Evolutionary conservation across 2,113 vertebrate species (phyloP), one percentile per base, ranked within the genome.

Genomic region (Indri indri): DNA sequence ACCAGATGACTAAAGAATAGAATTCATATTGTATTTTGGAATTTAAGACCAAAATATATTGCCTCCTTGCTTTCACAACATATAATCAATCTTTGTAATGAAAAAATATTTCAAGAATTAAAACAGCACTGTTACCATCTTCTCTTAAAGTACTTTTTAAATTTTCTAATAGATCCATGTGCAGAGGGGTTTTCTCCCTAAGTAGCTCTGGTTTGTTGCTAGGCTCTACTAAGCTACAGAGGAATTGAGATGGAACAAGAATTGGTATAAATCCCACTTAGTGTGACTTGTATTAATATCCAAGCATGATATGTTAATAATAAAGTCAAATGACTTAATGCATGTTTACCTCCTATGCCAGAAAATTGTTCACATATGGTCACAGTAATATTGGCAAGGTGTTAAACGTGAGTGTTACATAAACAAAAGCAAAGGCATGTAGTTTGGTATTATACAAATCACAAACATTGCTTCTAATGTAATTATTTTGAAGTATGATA

Each of bases 81-180:
- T 83, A 68, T 27, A 74, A 77, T 90, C 45, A 34, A 63, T 91
- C 23, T 91, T 50, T 74, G 11, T n/a, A 66, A 87, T 66, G 42
- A 82, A 95, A 83, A 79, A 95, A 73, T 34, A 32, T 83, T 61
- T 95, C 93, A 87, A 90, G 85, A 87, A 76, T 25, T 50, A 68
- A 83, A 92, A 81, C 13, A 88, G 12, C 18, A 45, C 10, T 80
- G 47, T 32, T 68, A 32, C 20, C 20, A 65, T 87, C 30, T 92
- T 79, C 25, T 68, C 22, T 47, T 91, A 18, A 1, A 68, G 13
- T 11, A 10, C 3, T 1, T 70, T 22, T 57, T 18, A 86, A 14
- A 32, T 74, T 86, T 89, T 85, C 22, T n/a, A 77, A 57, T n/a
- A 86, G 25, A 85, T 40, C 1, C 5, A 23, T 2, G 0, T 37